Evolutionary conservation across 2,797 vertebrate species (phyloP).

Genomic region (Podarcis siculus): DNA sequence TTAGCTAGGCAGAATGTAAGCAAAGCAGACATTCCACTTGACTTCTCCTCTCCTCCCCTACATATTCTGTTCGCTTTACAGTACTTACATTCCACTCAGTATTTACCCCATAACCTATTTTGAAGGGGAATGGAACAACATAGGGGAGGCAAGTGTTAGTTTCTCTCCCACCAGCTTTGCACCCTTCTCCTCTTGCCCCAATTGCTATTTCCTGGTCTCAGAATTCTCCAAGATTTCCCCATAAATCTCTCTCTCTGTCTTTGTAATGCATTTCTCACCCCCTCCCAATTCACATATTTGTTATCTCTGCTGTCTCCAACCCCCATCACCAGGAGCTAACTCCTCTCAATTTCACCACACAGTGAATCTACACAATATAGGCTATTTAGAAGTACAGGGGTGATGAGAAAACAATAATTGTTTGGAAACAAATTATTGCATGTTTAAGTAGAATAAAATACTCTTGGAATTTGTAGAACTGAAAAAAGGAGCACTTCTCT

Average conservation of each 20-base stretch:
- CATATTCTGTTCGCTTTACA: background rate
- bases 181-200: background rate
- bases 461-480: conserved; percentile 30
- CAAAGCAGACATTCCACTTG: background rate
- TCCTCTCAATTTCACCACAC: background rate
- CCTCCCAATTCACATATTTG: background rate
- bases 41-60: background rate
- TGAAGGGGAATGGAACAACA: background rate
- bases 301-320: too few species aligned
- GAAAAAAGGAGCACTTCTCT: background rate
- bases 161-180: background rate
- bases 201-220: background rate
- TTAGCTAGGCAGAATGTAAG: background rate
- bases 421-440: background rate
- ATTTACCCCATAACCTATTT: background rate
- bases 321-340: background rate
- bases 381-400: background rate
- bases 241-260: background rate
- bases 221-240: background rate
- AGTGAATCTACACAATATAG: background rate
- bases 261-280: background rate
- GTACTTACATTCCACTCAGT: background rate
- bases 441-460: background rate
- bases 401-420: background rate
- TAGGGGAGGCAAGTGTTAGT: background rate